Base-by-base conservation (phyloP, 1,140 invertebrate genomes). In the Episyrphus balteatus region DNA sequence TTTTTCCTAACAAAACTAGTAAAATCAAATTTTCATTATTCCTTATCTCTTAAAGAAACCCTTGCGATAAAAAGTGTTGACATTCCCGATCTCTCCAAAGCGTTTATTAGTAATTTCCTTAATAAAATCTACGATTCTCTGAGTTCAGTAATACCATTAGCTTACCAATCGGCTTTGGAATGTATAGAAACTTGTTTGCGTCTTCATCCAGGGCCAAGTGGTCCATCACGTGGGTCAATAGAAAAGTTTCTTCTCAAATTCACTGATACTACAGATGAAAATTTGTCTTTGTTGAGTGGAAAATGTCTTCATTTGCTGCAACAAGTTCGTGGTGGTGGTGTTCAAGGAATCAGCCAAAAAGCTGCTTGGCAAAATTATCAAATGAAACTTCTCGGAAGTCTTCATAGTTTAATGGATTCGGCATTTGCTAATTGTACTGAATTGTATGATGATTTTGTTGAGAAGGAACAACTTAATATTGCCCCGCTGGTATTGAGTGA, bases 361-460 rank as follows among this genome's bases (percentile, higher is more conserved):
- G 33, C 21, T 14, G 34, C 48, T n/a, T 52, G 51, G 51, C 18
- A 36, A 39, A 45, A 44, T 13, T 47, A 47, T 37, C 51, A 53
- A 33, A 13, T 39, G 14, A 42, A 48, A 38, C 15, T 53, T 7
- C 6, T 53, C 12, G 46, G 48, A 10, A 45, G 43, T 42, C 15
- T 53, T 15, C 48, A 50, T 42, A 26, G 15, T 7, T 12, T 46
- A 5, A 36, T 50, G 37, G 43, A 53, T 46, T 18, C 17, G 12
- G n/a, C 46, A 11, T 53, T 44, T 39, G 3, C 39, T 1, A 46
- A 50, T 21, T 46, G 41, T 31, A 21, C 21, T 8, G 51, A 50
- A 34, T 36, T 40, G 2, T 47, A 45, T 37, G 48, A 53, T 32
- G 32, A 46, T 9, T 19, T 18, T 18, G 19, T 37, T 14, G 42